Conservation (phyloP, 2,888 invertebrate genomes). For the Tenthredo livida region DNA sequence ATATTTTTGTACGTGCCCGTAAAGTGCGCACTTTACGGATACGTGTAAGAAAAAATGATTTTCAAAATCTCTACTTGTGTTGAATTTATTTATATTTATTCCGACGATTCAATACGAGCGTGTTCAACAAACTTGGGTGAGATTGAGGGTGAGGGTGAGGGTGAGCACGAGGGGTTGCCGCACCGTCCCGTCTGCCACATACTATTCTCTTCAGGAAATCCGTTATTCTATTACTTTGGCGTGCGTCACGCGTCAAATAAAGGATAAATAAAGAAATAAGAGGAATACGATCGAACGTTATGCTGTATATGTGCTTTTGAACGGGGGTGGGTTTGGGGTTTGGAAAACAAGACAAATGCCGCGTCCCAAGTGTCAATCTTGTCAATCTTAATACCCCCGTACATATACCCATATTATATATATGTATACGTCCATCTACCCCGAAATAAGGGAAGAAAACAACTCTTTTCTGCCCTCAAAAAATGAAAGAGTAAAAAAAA, state of each 20-base stretch:
- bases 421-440: not conserved
- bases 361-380: constrained; percentile 23
- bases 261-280: constrained; percentile 35
- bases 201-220: constrained; percentile 38
- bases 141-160: too few relatives aligned
- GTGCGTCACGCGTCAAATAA: constrained; percentile 60
- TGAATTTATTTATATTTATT: not conserved
- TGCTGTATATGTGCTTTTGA: too few relatives aligned
- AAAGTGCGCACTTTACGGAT: too few relatives aligned
- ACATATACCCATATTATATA: not conserved
- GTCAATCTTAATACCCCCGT: constrained; percentile 29
- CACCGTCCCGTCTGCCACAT: not conserved
- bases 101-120: not conserved
- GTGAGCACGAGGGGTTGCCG: not conserved
- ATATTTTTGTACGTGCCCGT: too few relatives aligned
- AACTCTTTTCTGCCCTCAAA: not conserved
- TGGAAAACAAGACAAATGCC: constrained; percentile 35
- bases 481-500: not conserved
- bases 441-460: not conserved
- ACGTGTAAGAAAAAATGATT: too few relatives aligned
- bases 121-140: not conserved
- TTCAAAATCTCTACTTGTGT: too few relatives aligned
- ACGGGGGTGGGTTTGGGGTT: not conserved
- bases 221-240: constrained; percentile 67
- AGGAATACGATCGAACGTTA: not conserved